Conservation (phyloP, 2,888 invertebrate genomes). For the Cephus nigrinus region DNA sequence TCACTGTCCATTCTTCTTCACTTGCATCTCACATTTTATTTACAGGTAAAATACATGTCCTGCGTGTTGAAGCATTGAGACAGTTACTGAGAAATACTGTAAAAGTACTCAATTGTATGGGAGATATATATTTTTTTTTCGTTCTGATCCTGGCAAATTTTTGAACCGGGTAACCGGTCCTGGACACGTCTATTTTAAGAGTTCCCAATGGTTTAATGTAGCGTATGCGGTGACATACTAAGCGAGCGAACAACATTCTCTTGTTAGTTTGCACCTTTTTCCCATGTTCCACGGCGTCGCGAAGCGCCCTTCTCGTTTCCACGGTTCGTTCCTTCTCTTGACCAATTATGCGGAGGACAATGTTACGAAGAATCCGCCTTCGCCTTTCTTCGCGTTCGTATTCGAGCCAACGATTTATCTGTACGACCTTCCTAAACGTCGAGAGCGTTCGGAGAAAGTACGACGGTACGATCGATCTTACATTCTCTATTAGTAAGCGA, state of each 20-base stretch:
- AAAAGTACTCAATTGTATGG: neutral
- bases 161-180: neutral
- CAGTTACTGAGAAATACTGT: neutral
- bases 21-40: neutral
- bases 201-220: constrained; percentile 39
- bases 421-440: neutral
- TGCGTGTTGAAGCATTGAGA: neutral
- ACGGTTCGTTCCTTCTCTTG: neutral
- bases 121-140: neutral
- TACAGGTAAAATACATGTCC: neutral
- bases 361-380: neutral
- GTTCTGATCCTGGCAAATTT: neutral
- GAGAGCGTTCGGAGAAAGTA: neutral
- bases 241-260: constrained; percentile 52
- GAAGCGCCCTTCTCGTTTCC: constrained; percentile 10
- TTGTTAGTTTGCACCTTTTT: constrained; percentile 32
- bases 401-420: neutral
- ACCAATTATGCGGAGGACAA: neutral
- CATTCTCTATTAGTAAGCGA: neutral
- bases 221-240: constrained; percentile 55
- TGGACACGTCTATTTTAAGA: constrained; percentile 34
- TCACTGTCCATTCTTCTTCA: neutral
- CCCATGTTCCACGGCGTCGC: constrained; percentile 29
- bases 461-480: neutral
- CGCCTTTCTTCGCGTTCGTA: neutral